Evolutionary conservation across 2,113 vertebrate species (phyloP).

Genomic region (Anser cygnoides): DNA sequence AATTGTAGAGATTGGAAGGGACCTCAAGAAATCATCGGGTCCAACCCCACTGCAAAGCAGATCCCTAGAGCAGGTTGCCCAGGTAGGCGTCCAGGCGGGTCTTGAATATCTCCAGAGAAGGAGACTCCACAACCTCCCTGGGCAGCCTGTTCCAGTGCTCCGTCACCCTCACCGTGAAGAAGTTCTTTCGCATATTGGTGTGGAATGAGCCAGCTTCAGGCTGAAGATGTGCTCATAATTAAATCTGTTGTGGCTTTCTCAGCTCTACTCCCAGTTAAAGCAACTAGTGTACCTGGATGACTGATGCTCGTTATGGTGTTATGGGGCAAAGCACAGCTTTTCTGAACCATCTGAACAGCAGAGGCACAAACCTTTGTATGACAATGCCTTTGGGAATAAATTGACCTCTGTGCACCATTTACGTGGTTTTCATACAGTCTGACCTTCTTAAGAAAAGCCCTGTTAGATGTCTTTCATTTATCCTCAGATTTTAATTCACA

Average conservation of each 20-base stretch:
- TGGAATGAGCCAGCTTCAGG: neutral
- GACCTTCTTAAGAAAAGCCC: neutral
- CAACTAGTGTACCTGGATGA: neutral
- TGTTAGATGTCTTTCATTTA: neutral
- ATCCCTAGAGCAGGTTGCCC: too few relatives aligned
- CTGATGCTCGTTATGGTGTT: neutral
- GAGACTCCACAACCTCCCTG: too few relatives aligned
- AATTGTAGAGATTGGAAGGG: too few relatives aligned
- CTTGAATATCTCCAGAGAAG: too few relatives aligned
- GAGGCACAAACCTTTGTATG: neutral
- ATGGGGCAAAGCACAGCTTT: neutral
- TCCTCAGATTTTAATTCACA: neutral
- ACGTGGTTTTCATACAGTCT: neutral
- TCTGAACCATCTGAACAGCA: neutral
- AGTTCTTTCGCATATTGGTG: too few relatives aligned
- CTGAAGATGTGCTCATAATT: rapidly evolving
- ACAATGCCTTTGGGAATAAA: neutral
- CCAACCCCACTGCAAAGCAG: too few relatives aligned
- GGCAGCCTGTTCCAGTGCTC: too few relatives aligned
- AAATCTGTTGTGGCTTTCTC: neutral
- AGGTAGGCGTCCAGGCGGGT: too few relatives aligned
- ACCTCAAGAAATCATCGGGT: too few relatives aligned
- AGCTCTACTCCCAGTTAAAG: neutral
- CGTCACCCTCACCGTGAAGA: too few relatives aligned
- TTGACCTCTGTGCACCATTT: neutral